Percentiles rank a stretch among this genome's conserved stretches.
Evolutionary conservation across 2,113 vertebrate genomes (phyloP).

Genomic region (Scatophagus argus): DNA sequence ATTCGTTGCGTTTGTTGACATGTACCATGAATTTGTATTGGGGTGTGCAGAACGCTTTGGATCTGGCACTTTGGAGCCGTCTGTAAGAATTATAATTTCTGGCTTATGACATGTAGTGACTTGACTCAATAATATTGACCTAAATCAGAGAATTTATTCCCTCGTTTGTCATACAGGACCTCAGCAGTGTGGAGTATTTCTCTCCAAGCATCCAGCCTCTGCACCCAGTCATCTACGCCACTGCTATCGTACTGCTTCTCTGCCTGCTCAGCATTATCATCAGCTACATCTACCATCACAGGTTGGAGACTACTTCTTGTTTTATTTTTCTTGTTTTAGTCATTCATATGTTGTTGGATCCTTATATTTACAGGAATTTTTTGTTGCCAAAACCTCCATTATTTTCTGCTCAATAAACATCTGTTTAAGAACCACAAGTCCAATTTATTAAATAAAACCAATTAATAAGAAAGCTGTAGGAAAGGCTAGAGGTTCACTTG

Average conservation of each 20-base stretch:
- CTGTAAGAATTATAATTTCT: not conserved
- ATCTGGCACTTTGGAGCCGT: not conserved
- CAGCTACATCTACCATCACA: constrained; percentile 94
- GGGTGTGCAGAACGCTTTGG: not conserved
- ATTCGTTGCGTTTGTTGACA: fast-evolving
- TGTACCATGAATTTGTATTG: not conserved
- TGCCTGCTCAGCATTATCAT: constrained; percentile 88
- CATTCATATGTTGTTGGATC: not conserved
- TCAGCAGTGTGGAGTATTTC: constrained; percentile 88
- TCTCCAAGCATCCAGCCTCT: constrained; percentile 85
- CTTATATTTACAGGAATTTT: not conserved
- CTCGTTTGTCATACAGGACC: constrained; percentile 84
- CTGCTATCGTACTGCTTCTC: constrained; percentile 87
- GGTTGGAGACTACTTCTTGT: constrained; percentile 79
- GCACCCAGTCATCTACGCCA: constrained; percentile 93
- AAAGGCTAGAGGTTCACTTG: too few relatives aligned
- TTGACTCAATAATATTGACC: not conserved
- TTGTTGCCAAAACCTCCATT: not conserved
- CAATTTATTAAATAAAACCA: too few relatives aligned
- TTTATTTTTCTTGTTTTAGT: not conserved
- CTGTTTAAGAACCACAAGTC: too few relatives aligned
- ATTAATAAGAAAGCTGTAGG: too few relatives aligned
- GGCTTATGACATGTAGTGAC: not conserved
- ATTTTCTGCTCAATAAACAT: not conserved
- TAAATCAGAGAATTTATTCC: not conserved